phyloP scores from a whole-genome alignment of 2,113 vertebrate genomes.

The Syrmaticus mikado region DNA sequence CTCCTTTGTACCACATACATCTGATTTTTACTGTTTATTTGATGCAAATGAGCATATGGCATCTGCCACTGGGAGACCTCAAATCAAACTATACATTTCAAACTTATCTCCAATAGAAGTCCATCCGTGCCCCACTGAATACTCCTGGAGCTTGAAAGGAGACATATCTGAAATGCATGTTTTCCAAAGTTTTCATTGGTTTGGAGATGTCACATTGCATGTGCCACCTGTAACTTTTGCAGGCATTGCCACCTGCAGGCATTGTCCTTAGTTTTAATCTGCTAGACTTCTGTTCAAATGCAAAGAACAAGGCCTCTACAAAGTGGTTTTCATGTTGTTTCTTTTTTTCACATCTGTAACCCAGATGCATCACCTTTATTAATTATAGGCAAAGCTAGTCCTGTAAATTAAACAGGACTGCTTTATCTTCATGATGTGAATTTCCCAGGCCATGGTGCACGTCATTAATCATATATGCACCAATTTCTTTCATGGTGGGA shows the following conservation, averaged over 20 bases:
- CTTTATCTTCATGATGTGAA: neutral
- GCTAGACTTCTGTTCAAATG: neutral
- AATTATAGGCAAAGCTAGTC: neutral
- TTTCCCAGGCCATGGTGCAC: neutral
- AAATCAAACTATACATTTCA: neutral
- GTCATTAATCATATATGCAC: neutral
- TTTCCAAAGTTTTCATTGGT: rapidly evolving
- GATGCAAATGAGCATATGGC: neutral
- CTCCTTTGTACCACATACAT: rapidly evolving
- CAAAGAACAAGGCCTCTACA: neutral
- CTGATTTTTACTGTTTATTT: neutral
- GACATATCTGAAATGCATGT: neutral
- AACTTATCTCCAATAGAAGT: neutral
- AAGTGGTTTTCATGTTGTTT: rapidly evolving
- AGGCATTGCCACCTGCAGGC: neutral
- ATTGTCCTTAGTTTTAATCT: neutral
- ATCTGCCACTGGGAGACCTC: neutral
- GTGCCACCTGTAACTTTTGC: rapidly evolving
- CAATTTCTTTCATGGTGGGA: neutral
- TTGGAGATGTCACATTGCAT: neutral
- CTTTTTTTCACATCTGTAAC: neutral
- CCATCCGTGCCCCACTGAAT: rapidly evolving
- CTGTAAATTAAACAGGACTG: neutral
- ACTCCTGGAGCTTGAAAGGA: neutral
- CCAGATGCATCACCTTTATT: neutral